Base-by-base conservation (phyloP, 2,888 invertebrate species). In the Tryphoninae sp. region DNA sequence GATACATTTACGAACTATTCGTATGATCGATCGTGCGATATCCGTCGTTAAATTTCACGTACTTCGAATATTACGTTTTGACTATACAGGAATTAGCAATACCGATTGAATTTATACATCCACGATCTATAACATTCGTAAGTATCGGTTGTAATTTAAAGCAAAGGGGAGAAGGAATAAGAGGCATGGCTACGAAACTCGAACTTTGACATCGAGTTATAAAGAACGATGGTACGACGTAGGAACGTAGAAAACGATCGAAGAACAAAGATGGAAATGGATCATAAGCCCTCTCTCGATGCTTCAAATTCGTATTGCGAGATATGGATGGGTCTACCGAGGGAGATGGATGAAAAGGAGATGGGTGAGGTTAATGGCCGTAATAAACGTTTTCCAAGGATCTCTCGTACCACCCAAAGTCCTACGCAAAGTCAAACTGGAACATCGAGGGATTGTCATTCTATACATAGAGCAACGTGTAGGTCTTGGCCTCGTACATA, bases 351-450 rank as follows among this genome's bases (percentile, higher is more conserved):
- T 49, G 42, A 55, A 58, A 58, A 65, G 83, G 61, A 58, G 62
- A 53, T 33, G 33, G 33, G 33, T 33, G 4, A 6, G 33, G 83
- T 83, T 85, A 83, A 87, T 87, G 83, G 85, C 86, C 81, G 86
- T 81, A 83, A 87, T 84, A 80, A 82, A 82, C 77, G 78, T 68
- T 85, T 81, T 79, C 72, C 67, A 82, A 75, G 81, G 86, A 74
- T 73, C 73, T 55, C 51, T 42, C 64, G 26, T 9, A 22, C 8
- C 59, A 49, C 26, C 59, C 45, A 67, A 73, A 62, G 59, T 72
- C 51, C 45, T 64, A 71, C 65, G 72, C 58, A 72, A 78, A 80
- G 71, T 80, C 80, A 71, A 64, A 61, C 74, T 74, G 68, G 49
- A 68, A 79, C 69, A 61, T 79, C 61, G 68, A n/a, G 22, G 55